Conservation (phyloP, 1,140 invertebrate species). For the Aphidius gifuensis region DNA sequence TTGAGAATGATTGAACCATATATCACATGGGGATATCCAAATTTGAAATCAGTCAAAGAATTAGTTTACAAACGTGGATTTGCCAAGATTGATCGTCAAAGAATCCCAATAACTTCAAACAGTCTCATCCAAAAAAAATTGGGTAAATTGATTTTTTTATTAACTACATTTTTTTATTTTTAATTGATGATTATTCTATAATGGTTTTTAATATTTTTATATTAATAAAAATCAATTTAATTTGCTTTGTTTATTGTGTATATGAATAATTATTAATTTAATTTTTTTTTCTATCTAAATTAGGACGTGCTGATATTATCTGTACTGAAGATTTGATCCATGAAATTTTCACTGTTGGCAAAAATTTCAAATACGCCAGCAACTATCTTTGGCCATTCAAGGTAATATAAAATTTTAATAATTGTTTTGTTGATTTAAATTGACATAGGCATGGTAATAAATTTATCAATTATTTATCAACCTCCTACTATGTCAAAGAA, state of each 20-base stretch:
- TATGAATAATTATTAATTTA: neutral
- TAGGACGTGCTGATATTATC: conserved; percentile 76
- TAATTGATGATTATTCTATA: too few relatives aligned
- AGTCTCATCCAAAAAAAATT: conserved; percentile 87
- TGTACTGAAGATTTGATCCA: conserved; percentile 99
- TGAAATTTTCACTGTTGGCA: conserved; percentile 91
- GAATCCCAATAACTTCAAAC: conserved; percentile 93
- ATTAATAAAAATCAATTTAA: neutral
- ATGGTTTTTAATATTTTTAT: too few relatives aligned
- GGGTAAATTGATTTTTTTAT: conserved; percentile 58
- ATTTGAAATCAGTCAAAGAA: conserved; percentile 93
- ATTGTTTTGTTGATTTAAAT: neutral
- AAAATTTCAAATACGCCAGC: conserved; percentile 91
- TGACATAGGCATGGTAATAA: conserved; percentile 49
- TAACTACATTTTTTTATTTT: too few relatives aligned
- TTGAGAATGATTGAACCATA: conserved; percentile 93
- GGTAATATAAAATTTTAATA: conserved; percentile 46
- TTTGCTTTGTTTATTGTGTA: neutral
- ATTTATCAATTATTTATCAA: conserved; percentile 29
- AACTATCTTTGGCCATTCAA: conserved; percentile 99
- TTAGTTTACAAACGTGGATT: conserved; percentile 98
- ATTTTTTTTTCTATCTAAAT: conserved; percentile 25
- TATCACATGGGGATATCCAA: conserved; percentile 97
- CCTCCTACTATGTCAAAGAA: conserved; percentile 46
- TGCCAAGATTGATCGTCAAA: conserved; percentile 84